Evolutionary conservation across 2,888 invertebrate species (phyloP).

Genomic region (Allophyes oxyacanthae): DNA sequence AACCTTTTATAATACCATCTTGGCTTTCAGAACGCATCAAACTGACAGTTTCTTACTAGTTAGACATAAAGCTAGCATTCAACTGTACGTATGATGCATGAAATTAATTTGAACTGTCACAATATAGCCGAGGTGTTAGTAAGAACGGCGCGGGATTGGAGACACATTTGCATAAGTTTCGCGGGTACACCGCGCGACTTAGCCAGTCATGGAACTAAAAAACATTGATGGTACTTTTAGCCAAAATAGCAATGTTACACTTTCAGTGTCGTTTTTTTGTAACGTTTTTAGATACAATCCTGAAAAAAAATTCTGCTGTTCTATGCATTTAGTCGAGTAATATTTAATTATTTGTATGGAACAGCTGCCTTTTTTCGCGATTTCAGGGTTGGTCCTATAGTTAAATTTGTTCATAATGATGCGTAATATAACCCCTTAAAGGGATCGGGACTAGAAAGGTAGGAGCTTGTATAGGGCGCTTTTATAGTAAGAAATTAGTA

Average conservation of each 20-base stretch:
- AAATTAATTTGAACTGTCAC: constrained; percentile 63
- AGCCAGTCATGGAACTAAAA: constrained; percentile 23
- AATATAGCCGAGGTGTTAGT: constrained; percentile 61
- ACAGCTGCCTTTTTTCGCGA: too few relatives aligned
- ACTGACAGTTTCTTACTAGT: constrained; percentile 7
- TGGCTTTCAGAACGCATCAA: not conserved
- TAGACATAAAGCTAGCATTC: constrained; percentile 9
- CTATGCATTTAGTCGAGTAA: too few relatives aligned
- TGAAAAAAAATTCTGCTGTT: too few relatives aligned
- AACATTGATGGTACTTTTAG: constrained; percentile 11
- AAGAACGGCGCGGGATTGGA: constrained; percentile 60
- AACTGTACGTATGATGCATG: constrained; percentile 33
- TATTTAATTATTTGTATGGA: too few relatives aligned
- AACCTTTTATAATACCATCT: not conserved
- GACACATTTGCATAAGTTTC: constrained; percentile 73
- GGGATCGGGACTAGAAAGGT: too few relatives aligned
- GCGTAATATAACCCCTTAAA: too few relatives aligned
- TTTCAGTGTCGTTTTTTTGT: too few relatives aligned
- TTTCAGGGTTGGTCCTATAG: too few relatives aligned
- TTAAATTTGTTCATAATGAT: too few relatives aligned
- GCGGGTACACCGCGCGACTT: constrained; percentile 46
- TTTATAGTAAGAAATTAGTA: too few relatives aligned
- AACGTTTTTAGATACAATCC: too few relatives aligned
- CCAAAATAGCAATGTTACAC: not conserved
- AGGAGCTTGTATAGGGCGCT: too few relatives aligned